Evolutionary conservation across 2,797 vertebrate species (phyloP), one percentile per base, ranked within the genome.

Genomic region (Prunella strophiata): DNA sequence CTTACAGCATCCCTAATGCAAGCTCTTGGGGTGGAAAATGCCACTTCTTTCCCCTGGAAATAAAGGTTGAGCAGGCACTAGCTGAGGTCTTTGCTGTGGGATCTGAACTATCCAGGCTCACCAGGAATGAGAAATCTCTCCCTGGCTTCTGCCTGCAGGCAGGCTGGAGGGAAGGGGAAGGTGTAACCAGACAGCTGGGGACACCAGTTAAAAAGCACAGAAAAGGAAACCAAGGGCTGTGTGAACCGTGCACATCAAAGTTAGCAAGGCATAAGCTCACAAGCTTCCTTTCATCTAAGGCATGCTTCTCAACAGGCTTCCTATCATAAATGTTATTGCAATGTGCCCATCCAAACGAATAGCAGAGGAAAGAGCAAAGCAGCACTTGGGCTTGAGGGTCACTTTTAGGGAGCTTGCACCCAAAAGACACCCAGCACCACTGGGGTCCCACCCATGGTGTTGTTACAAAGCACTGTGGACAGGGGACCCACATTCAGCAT

Each of bases 381-480:
- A 13, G 34, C 0, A 0, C 72, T 74, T 84, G 52, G n/a, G 26
- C 59, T 48, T 8, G 29, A 73, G 54, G 15, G 59, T 58, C 3
- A 2, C 48, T 85, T 81, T 54, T 36, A 61, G 71, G 52, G 32
- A 26, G 14, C 34, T 84, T 52, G 25, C 10, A 27, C 13, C 8
- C 36, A 34, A 52, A 58, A 73, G 38, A 6, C 10, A n/a, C 14
- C 10, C 51, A 58, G 27, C 2, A 3, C 5, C 63, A 10, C 27
- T 1, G 8, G 8, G 21, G 32, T 84, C n/a, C 38, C 25, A 25
- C 1, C 25, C 36, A 2, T 0, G 4, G 36, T 76, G 68, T 58
- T 88, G 47, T 47, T 2, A 2, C 3, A 9, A 48, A 82, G 26
- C 3, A 7, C 32, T 0, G 0, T 5, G 34, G 30, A 38, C 12